phyloP scores from a whole-genome alignment of 2,888 invertebrate genomes.

The Tanypteryx hageni region DNA sequence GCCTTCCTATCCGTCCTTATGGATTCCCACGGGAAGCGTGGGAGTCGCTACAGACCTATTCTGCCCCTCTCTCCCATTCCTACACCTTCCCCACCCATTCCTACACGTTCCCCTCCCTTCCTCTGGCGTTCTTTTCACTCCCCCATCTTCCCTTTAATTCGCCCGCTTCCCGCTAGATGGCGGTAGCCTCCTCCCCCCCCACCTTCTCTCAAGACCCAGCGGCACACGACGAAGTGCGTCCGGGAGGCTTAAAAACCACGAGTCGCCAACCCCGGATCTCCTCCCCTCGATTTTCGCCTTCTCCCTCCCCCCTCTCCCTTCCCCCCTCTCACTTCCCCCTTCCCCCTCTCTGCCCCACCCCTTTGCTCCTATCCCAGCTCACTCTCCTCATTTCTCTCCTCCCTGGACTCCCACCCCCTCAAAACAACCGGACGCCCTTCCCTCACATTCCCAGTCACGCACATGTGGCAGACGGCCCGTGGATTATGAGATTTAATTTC shows the following conservation, averaged over 20 bases:
- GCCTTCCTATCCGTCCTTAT: background rate
- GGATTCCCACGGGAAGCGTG: conserved; percentile 2
- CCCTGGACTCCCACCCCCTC: background rate
- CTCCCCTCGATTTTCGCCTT: background rate
- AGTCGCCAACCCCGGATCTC: background rate
- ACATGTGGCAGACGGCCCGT: conserved; percentile 6
- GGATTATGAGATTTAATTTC: conserved; percentile 22
- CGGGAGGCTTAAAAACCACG: background rate
- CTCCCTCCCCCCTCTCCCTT: background rate
- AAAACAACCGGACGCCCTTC: background rate
- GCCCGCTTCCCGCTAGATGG: conserved; percentile 9
- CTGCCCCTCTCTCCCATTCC: background rate
- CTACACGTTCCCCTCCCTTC: background rate
- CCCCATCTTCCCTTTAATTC: background rate
- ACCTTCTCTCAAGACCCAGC: background rate
- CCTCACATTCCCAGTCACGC: background rate
- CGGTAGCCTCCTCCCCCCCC: background rate
- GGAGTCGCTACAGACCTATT: conserved; percentile 6
- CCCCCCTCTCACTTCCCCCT: background rate
- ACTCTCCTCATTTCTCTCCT: background rate
- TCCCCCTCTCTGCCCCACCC: background rate
- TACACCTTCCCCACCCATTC: background rate
- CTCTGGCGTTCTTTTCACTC: background rate
- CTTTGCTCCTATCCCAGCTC: background rate
- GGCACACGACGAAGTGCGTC: background rate